A percentile compares a stretch with the other conserved stretches of the same genome.
Conservation (phyloP, 2,888 invertebrate species). For the Lasioglossum lativentre region DNA sequence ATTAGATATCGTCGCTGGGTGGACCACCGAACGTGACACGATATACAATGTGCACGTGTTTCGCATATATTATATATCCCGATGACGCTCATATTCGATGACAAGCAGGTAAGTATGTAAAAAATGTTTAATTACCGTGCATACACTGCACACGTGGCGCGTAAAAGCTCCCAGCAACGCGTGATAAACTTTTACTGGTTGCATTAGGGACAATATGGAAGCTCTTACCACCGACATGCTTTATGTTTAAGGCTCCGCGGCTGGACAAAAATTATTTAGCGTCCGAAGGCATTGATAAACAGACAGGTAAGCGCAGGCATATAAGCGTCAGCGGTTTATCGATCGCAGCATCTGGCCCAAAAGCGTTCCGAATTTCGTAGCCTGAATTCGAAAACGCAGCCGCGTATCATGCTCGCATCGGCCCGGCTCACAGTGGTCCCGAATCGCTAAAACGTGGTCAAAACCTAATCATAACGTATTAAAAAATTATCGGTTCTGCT, state of each 20-base stretch:
- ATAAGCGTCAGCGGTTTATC: neutral
- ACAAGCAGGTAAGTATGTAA: conserved; percentile 24
- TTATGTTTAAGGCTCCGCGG: conserved; percentile 40
- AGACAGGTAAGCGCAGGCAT: neutral
- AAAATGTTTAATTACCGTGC: conserved; percentile 66
- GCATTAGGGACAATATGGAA: conserved; percentile 54
- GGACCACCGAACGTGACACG: too few species aligned
- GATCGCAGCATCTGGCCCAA: neutral
- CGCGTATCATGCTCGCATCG: neutral
- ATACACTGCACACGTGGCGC: conserved; percentile 32
- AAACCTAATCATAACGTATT: too few species aligned
- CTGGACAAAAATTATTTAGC: conserved; percentile 45
- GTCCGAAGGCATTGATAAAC: conserved; percentile 30
- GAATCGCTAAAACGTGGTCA: too few species aligned
- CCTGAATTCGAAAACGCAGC: neutral
- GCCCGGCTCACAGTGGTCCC: too few species aligned
- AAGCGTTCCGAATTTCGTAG: neutral
- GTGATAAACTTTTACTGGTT: conserved; percentile 63
- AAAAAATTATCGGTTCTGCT: too few species aligned
- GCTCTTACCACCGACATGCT: conserved; percentile 59
- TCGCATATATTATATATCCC: neutral
- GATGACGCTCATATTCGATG: neutral
- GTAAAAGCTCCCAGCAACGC: conserved; percentile 56
- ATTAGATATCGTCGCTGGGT: too few species aligned
- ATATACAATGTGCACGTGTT: neutral